Percentiles rank a stretch among this genome's conserved stretches.
Conservation (phyloP, 2,113 vertebrate species). For the Penelope pileata region DNA sequence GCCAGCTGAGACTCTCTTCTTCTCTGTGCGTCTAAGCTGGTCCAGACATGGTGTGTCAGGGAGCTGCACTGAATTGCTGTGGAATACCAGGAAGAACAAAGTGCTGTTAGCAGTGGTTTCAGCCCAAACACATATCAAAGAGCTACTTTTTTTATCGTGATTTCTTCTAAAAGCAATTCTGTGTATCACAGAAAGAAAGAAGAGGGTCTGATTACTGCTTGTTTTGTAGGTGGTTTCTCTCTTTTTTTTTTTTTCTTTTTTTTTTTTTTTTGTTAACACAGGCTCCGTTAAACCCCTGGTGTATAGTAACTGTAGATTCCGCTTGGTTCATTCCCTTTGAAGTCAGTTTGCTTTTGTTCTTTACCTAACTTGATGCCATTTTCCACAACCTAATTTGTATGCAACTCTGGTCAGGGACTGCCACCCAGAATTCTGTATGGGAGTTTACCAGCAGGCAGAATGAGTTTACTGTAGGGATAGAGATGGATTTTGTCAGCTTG, state of each 20-base stretch:
- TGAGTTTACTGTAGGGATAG: constrained; percentile 63
- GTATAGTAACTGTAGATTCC: constrained; percentile 70
- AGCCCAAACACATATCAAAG: constrained; percentile 80
- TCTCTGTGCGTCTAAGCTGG: constrained; percentile 60
- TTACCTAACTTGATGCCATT: constrained; percentile 87
- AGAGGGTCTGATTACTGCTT: constrained; percentile 57
- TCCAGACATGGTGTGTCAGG: constrained; percentile 78
- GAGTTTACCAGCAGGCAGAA: constrained; percentile 66
- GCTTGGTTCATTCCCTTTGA: constrained; percentile 78
- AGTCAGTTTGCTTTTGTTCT: constrained; percentile 88
- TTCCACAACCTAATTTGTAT: constrained; percentile 86
- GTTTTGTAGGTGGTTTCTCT: constrained; percentile 59
- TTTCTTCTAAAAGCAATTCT: constrained; percentile 75
- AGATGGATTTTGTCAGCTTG: neutral
- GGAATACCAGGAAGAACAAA: constrained; percentile 81
- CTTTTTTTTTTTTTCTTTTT: neutral
- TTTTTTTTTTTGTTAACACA: constrained; percentile 56
- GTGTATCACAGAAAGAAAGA: constrained; percentile 70
- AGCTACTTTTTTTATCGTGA: constrained; percentile 75
- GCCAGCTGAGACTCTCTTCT: constrained; percentile 56
- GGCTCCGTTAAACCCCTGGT: constrained; percentile 72
- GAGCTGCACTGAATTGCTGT: constrained; percentile 72
- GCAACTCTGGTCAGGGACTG: constrained; percentile 73
- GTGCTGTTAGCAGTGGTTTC: constrained; percentile 63
- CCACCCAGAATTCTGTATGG: constrained; percentile 86